Evolutionary conservation across 2,797 vertebrate genomes (phyloP).

Genomic region (Zalophus californianus): DNA sequence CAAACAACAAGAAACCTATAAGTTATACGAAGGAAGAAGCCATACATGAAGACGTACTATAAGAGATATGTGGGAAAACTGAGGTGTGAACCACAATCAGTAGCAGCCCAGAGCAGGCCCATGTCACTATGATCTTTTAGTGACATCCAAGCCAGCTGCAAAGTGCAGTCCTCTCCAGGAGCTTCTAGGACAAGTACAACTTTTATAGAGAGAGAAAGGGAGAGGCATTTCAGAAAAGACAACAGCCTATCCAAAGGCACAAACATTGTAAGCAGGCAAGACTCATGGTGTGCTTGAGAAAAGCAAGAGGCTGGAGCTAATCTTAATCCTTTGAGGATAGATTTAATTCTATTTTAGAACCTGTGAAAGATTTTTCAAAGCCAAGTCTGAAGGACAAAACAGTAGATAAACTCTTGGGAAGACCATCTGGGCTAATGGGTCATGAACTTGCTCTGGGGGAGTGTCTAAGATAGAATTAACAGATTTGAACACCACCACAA

Average conservation of each 20-base stretch:
- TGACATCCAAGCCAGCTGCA: no score
- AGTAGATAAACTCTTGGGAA: not conserved
- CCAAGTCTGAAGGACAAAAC: not conserved
- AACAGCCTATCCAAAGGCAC: not conserved
- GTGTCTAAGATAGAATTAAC: not conserved
- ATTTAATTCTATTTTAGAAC: not conserved
- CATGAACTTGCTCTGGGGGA: not conserved
- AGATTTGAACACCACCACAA: not conserved
- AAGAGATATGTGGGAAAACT: not conserved
- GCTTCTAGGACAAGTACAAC: not conserved
- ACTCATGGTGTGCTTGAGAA: not conserved
- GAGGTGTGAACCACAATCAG: not conserved
- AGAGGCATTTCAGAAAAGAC: not conserved
- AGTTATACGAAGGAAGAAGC: not conserved
- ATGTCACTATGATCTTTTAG: no score
- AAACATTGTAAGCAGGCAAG: not conserved
- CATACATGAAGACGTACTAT: not conserved
- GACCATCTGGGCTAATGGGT: not conserved
- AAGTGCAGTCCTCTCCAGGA: not conserved
- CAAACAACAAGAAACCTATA: not conserved
- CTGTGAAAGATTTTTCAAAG: constrained; percentile 10
- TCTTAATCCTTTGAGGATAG: not conserved
- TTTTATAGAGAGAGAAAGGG: not conserved
- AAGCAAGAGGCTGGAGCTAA: not conserved
- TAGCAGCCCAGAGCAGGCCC: not conserved